A percentile compares a stretch with the other conserved stretches of the same genome.
Evolutionary conservation across 1,140 invertebrate species (phyloP).

Genomic region (Drosophila pruinosa): DNA sequence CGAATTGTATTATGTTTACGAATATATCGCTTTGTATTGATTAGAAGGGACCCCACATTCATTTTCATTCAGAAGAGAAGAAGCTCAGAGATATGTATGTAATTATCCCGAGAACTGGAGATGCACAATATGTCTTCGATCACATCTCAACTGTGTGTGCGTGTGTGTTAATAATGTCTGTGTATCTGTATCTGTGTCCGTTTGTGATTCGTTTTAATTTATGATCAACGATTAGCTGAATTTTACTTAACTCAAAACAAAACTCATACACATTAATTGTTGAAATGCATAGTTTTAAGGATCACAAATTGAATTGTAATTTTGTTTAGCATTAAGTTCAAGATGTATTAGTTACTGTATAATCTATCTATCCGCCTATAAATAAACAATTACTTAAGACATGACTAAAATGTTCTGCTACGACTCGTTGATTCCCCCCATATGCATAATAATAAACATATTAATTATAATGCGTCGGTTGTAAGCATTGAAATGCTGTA

Average conservation of each 20-base stretch:
- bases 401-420: background rate
- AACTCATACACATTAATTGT: constrained; percentile 26
- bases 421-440: background rate
- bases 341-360: constrained; percentile 34
- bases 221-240: constrained; percentile 27
- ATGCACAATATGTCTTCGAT: background rate
- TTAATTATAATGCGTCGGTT: constrained; percentile 48
- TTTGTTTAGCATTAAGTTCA: constrained; percentile 46
- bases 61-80: constrained; percentile 11
- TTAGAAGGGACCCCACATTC: background rate
- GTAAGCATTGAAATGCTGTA: constrained; percentile 64
- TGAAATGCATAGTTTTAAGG: background rate
- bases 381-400: constrained; percentile 4
- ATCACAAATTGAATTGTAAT: background rate
- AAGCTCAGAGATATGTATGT: too few relatives aligned
- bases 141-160: background rate
- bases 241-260: background rate
- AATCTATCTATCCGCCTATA: background rate
- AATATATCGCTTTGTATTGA: constrained; percentile 36
- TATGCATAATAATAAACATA: background rate
- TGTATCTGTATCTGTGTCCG: background rate
- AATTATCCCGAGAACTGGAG: too few relatives aligned
- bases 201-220: constrained; percentile 12
- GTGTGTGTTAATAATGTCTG: background rate
- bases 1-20: constrained; percentile 42